phyloP scores from a whole-genome alignment of 2,113 vertebrate species.

The Puntigrus tetrazona region DNA sequence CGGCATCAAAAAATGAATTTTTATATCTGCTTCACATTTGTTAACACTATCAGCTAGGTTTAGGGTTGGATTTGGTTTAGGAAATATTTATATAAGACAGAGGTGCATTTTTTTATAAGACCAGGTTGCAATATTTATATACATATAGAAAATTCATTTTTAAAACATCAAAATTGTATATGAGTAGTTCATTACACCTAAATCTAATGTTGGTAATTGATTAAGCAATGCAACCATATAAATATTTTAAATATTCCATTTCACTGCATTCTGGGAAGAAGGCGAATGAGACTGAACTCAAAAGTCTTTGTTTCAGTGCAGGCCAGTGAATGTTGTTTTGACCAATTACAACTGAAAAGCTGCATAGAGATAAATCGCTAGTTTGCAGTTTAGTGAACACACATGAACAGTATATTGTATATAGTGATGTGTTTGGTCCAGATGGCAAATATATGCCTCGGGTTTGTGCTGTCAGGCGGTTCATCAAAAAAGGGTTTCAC shows the following conservation, averaged over 20 bases:
- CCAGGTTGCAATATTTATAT: too few species aligned
- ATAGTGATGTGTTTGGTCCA: background rate
- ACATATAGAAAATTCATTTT: too few species aligned
- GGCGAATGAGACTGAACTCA: background rate
- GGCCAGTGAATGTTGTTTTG: background rate
- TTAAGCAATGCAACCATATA: background rate
- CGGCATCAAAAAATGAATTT: too few species aligned
- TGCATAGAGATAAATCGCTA: background rate
- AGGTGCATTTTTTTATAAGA: too few species aligned
- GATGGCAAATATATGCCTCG: background rate
- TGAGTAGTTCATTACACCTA: background rate
- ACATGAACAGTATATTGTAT: background rate
- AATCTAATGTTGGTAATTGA: background rate
- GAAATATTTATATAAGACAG: too few species aligned
- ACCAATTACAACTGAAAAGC: background rate
- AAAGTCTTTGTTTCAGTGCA: background rate
- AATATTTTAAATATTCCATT: background rate
- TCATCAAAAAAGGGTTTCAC: constrained; percentile 8
- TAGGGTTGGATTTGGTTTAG: too few species aligned
- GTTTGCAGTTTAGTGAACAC: background rate
- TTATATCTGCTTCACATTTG: too few species aligned
- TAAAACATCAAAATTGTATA: too few species aligned
- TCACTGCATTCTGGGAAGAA: background rate
- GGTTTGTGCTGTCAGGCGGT: background rate
- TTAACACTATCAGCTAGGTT: too few species aligned